phyloP scores from a whole-genome alignment of 2,888 invertebrate genomes.

The Xanthorhoe spadicearia region DNA sequence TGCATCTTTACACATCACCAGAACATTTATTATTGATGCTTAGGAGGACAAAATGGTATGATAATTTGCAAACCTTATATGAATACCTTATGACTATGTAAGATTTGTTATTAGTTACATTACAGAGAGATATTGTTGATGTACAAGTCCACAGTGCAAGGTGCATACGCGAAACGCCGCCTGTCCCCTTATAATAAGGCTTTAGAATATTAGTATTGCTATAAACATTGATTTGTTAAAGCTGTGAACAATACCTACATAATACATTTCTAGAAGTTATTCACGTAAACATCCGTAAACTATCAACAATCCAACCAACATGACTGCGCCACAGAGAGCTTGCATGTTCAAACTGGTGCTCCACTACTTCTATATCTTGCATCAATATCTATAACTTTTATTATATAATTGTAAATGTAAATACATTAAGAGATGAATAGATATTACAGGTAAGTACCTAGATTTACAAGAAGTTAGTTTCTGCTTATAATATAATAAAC shows the following conservation, averaged over 20 bases:
- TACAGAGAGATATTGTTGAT: not conserved
- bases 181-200: constrained; percentile 49
- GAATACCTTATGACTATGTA: not conserved
- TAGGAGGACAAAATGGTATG: not conserved
- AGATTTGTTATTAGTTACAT: not conserved
- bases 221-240: constrained; percentile 57
- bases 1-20: not conserved
- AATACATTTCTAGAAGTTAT: constrained; percentile 46
- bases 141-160: not conserved
- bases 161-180: constrained; percentile 22
- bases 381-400: not conserved
- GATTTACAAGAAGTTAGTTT: not conserved
- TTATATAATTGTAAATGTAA: not conserved
- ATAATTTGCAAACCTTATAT: not conserved
- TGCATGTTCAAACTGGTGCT: constrained; percentile 3
- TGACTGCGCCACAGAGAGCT: constrained; percentile 36
- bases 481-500: not conserved
- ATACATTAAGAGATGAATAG: not conserved
- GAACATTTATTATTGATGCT: not conserved
- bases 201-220: constrained; percentile 60
- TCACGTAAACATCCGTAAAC: constrained; percentile 42
- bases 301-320: constrained; percentile 49
- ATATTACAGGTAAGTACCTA: not conserved
- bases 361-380: not conserved
- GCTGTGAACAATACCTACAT: constrained; percentile 57